Evolutionary conservation across 2,797 vertebrate species (phyloP).

Genomic region (Hippocampus kuda): DNA sequence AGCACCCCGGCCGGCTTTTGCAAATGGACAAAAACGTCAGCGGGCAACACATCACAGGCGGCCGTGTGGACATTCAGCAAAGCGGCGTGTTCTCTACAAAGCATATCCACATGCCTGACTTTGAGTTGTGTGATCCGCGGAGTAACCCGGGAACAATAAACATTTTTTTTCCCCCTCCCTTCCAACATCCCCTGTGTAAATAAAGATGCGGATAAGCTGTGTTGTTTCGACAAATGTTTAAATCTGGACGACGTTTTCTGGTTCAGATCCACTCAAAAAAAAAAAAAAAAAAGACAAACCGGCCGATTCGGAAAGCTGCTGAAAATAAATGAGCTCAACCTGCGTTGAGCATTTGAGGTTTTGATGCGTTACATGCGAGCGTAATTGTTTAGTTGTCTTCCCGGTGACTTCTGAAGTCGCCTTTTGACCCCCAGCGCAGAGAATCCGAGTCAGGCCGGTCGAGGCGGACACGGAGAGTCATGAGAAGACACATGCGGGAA

Average conservation of each 20-base stretch:
- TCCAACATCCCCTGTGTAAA: slow-evolving; percentile 15
- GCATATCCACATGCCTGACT: slow-evolving; percentile 26
- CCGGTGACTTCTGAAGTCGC: slow-evolving; percentile 26
- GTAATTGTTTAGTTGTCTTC: slow-evolving; percentile 24
- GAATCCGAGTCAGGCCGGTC: slow-evolving; percentile 11
- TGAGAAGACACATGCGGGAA: slow-evolving; percentile 33
- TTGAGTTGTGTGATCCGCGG: slow-evolving; percentile 28
- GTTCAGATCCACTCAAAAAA: neutral
- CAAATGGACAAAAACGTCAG: slow-evolving; percentile 46
- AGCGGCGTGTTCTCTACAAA: slow-evolving; percentile 27
- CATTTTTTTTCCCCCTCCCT: neutral
- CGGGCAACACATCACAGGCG: slow-evolving; percentile 39
- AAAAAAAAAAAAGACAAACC: slow-evolving; percentile 8
- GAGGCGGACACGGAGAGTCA: slow-evolving; percentile 25
- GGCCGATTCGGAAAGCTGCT: neutral
- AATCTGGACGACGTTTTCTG: slow-evolving; percentile 1
- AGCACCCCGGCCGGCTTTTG: slow-evolving; percentile 34
- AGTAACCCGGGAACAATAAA: slow-evolving; percentile 22
- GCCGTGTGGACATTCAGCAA: slow-evolving; percentile 36
- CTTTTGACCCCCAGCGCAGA: slow-evolving; percentile 27
- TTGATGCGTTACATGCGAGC: neutral
- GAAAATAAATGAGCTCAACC: neutral
- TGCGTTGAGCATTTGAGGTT: neutral
- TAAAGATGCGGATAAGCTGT: neutral
- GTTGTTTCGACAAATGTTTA: slow-evolving; percentile 2